Conservation (phyloP, 2,888 invertebrate genomes). For the Drosophila paranaensis region DNA sequence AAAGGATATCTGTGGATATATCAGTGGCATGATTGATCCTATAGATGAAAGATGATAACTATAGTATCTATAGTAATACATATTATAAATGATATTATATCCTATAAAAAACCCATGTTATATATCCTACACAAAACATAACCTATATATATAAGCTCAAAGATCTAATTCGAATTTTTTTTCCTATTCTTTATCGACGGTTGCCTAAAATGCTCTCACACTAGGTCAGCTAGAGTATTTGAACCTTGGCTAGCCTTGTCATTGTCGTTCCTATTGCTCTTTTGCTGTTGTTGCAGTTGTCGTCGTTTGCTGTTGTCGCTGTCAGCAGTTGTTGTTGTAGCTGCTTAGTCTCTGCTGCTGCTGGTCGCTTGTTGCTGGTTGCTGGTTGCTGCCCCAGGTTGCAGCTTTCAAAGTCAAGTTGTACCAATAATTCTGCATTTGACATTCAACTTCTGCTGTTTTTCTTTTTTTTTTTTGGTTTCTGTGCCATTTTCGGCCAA, state of each 20-base stretch:
- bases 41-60: neutral
- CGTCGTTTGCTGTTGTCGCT: constrained; percentile 46
- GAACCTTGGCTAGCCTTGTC: constrained; percentile 10
- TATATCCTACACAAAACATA: no score
- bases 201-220: neutral
- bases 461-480: constrained; percentile 20
- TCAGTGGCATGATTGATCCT: neutral
- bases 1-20: neutral
- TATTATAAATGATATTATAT: neutral
- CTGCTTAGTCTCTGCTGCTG: constrained; percentile 40
- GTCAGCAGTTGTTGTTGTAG: constrained; percentile 50
- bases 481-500: constrained; percentile 52
- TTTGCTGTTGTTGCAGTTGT: constrained; percentile 53
- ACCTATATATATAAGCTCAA: neutral
- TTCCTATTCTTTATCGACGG: no score
- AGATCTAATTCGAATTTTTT: no score
- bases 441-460: constrained; percentile 61
- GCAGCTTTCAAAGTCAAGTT: constrained; percentile 64
- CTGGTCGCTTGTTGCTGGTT: constrained; percentile 50
- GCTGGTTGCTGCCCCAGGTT: constrained; percentile 61
- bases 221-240: constrained; percentile 24
- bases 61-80: no score
- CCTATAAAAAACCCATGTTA: neutral
- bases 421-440: constrained; percentile 79
- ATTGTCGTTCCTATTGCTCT: constrained; percentile 15